These are phyloP conservation scores for Pedetes capensis DNA, from an alignment of 2,113 vertebrate species.

Conservation along the genomic window DNA sequence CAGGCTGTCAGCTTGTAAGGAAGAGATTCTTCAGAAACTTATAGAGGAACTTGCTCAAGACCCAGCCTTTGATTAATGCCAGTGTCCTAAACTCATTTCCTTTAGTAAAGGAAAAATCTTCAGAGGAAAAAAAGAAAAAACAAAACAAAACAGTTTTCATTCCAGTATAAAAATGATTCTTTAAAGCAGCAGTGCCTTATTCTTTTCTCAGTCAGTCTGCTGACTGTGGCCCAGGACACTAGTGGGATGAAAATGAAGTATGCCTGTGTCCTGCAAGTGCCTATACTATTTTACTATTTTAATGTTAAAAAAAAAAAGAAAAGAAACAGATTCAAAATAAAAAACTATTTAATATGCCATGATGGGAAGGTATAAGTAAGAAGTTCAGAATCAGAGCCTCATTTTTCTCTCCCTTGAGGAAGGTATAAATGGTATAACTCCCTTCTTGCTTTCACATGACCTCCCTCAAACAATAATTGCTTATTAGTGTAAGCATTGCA, in stretches of 20 bases:
- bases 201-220: not conserved
- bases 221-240: not conserved
- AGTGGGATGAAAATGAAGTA: not conserved
- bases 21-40: not conserved
- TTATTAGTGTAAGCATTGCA: not conserved
- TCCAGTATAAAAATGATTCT: not conserved
- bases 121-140: no score
- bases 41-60: not conserved
- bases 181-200: not conserved
- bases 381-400: not conserved
- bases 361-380: not conserved
- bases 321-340: not conserved
- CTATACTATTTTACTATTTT: not conserved
- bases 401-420: not conserved
- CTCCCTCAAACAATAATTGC: not conserved
- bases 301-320: not conserved
- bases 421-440: not conserved
- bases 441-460: not conserved
- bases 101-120: conserved; percentile 18
- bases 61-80: not conserved
- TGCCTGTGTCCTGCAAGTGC: not conserved
- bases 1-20: not conserved
- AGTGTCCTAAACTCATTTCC: not conserved
- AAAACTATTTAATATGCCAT: not conserved
- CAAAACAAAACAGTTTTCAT: not conserved